These are phyloP conservation scores for Drosophila mulleri DNA, from an alignment of 2,888 invertebrate species.

Conservation along the genomic window DNA sequence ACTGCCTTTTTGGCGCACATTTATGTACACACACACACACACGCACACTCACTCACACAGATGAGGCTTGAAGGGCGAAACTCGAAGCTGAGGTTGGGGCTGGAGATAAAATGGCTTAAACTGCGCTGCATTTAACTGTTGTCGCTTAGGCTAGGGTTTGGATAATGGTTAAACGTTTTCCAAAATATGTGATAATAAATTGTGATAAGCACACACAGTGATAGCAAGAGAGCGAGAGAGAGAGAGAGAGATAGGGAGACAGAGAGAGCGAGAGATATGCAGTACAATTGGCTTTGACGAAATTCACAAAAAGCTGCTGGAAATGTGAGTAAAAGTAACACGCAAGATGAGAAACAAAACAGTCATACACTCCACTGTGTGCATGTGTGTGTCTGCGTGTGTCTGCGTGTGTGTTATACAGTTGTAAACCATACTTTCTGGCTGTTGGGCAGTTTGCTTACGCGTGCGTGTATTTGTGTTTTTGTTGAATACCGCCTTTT, in stretches of 20 bases:
- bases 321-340: conserved; percentile 45
- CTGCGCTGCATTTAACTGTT: conserved; percentile 56
- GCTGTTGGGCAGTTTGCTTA: conserved; percentile 51
- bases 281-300: not conserved
- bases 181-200: conserved; percentile 17
- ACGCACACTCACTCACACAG: not conserved
- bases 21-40: conserved; percentile 9
- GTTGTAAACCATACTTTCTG: conserved; percentile 69
- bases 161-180: conserved; percentile 32
- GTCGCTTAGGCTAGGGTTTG: conserved; percentile 16
- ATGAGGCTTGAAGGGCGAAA: not conserved
- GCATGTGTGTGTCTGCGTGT: not conserved
- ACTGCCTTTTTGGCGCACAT: conserved; percentile 50
- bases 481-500: conserved; percentile 62
- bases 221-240: too few relatives aligned
- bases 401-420: conserved; percentile 39
- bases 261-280: not conserved
- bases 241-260: not conserved
- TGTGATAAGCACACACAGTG: not conserved
- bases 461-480: conserved; percentile 45
- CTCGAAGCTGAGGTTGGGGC: not conserved
- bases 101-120: conserved; percentile 39
- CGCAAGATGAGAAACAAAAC: conserved; percentile 37
- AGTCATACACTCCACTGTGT: not conserved
- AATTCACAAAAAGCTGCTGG: conserved; percentile 15